Percentiles rank a stretch among this genome's conserved stretches.
phyloP scores from a whole-genome alignment of 2,113 vertebrate species.

The Labeo rohita region DNA sequence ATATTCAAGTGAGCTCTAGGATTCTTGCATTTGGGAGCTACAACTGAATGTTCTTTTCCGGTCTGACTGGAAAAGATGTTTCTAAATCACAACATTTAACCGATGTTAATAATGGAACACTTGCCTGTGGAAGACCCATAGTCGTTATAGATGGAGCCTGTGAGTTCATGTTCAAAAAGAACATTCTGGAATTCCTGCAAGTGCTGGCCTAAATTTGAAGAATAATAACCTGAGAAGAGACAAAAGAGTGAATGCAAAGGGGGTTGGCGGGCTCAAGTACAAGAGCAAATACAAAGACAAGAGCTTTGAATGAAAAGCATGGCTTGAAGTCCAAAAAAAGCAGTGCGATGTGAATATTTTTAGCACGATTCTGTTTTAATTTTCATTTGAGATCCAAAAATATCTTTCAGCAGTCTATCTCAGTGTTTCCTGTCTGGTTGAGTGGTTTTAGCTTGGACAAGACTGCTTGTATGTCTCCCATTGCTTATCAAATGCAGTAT shows the following conservation, averaged over 20 bases:
- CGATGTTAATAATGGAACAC: background rate
- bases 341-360: background rate
- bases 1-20: background rate
- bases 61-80: background rate
- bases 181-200: constrained; percentile 42
- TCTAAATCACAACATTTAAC: background rate
- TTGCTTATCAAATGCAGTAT: constrained; percentile 15
- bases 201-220: constrained; percentile 51
- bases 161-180: constrained; percentile 14
- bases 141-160: background rate
- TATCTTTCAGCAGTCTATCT: constrained; percentile 13
- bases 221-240: constrained; percentile 36
- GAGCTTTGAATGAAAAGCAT: background rate
- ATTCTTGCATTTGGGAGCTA: background rate
- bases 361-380: background rate
- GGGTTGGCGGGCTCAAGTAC: background rate
- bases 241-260: constrained; percentile 9
- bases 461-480: background rate
- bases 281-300: background rate
- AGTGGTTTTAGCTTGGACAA: background rate
- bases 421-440: background rate
- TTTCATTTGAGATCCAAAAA: constrained; percentile 9
- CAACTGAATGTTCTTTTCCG: background rate
- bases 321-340: constrained; percentile 21
- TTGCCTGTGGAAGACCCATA: constrained; percentile 7